Evolutionary conservation across 1,140 invertebrate genomes (phyloP), one percentile per base, ranked within the genome.

Genomic region (Diprion similis): DNA sequence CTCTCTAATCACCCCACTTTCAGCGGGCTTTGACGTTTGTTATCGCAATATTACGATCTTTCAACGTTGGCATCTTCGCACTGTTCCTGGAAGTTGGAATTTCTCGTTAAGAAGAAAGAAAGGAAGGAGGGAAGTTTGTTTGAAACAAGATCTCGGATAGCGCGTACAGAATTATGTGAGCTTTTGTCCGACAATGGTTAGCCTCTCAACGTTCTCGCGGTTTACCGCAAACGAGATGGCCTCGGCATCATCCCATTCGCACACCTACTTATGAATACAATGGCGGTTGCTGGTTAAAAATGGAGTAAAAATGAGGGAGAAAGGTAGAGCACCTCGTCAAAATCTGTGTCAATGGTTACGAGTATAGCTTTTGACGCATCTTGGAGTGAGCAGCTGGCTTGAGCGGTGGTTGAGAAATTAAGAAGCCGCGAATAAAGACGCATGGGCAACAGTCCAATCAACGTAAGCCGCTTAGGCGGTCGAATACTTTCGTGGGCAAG

Each of bases 1-100:
- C 78, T 78, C 79, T 77, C 79, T 81, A 81, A 83, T 85, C 80
- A 80, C 74, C 76, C 77, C 80, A 84, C 84, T 85, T 83, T 79
- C 71, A 59, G 51, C 71, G 75, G 78, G 79, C 79, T 81, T 82
- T 80, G 83, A 85, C 80, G 82, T 68, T 68, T 79, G 78, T 82
- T 80, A 81, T 79, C 59, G 70, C 71, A 64, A 46, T 74, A 79
- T 72, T 51, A 69, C 65, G 67, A 66, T 64, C 68, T 66, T 66
- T 76, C 3, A 59, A 59, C 51, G 8, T 59, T 17, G 51, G 11
- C n/a, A 8, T 59, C 9, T 8, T 13, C 9, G 9, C n/a, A 17
- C 51, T 17, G 51, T 17, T 59, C 51, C 6, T 9, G 51, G 8
- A 59, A 59, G 11, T 59, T 59, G 51, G 51, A 6, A 59, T 15